Conservation (phyloP, 2,888 invertebrate genomes). For the Ennomos erosarius region DNA sequence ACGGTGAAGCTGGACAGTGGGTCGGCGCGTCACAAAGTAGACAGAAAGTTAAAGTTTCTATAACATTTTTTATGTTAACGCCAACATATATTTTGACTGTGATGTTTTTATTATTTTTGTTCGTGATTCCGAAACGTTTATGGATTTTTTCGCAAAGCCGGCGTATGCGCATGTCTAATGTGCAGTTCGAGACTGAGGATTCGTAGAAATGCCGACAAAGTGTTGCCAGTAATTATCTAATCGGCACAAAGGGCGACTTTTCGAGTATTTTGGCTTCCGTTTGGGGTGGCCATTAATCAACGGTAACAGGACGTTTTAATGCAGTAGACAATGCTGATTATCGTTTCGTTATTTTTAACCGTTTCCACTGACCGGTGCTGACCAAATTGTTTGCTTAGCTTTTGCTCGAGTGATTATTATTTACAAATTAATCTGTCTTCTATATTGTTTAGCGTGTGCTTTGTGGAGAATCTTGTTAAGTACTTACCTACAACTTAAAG, state of each 20-base stretch:
- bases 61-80: conserved; percentile 71
- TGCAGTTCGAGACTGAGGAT: conserved; percentile 49
- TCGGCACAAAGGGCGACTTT: conserved; percentile 70
- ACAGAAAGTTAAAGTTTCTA: conserved; percentile 72
- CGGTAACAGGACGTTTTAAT: conserved; percentile 51
- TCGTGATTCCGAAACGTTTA: conserved; percentile 68
- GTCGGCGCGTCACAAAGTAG: conserved; percentile 76
- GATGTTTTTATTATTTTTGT: conserved; percentile 86
- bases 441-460: not conserved
- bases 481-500: too few relatives aligned
- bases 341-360: conserved; percentile 34
- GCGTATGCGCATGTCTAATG: conserved; percentile 66
- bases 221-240: conserved; percentile 73
- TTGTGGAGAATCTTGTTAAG: not conserved
- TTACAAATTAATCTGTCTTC: conserved; percentile 1
- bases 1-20: conserved; percentile 49
- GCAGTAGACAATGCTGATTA: conserved; percentile 40
- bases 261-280: conserved; percentile 81
- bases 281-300: conserved; percentile 73
- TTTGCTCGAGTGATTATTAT: conserved; percentile 6
- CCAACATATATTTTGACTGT: conserved; percentile 85
- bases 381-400: conserved; percentile 8
- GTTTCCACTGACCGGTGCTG: conserved; percentile 24
- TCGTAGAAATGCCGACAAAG: conserved; percentile 78
- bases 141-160: conserved; percentile 71